These are phyloP conservation scores for Larimichthys crocea DNA, from an alignment of 2,113 vertebrate species.

Conservation along the genomic window DNA sequence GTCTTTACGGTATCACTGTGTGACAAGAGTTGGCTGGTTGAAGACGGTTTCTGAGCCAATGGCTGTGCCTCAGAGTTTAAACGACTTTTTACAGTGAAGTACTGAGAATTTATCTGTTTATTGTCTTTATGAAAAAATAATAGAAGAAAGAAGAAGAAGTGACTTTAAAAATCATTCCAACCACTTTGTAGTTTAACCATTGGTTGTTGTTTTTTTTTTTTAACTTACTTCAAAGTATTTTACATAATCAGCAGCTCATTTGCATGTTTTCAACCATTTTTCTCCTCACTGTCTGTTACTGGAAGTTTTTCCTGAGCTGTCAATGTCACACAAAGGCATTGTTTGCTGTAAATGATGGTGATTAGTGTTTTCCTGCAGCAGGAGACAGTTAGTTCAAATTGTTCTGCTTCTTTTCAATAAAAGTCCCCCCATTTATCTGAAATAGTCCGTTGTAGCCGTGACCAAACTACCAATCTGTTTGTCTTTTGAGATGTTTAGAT, in stretches of 20 bases:
- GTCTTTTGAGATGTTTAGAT: not conserved
- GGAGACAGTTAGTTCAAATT: not conserved
- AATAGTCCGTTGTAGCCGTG: not conserved
- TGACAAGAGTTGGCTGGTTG: slow-evolving; percentile 34
- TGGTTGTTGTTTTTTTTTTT: not conserved
- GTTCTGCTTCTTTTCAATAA: not conserved
- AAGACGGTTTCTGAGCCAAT: not conserved
- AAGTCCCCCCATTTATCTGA: not conserved
- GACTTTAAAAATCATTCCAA: not conserved
- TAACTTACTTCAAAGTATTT: not conserved
- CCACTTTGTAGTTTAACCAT: not conserved
- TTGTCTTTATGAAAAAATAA: not conserved
- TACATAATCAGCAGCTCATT: slow-evolving; percentile 13
- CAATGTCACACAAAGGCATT: not conserved
- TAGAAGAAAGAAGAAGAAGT: no score
- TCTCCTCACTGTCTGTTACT: not conserved
- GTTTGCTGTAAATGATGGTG: slow-evolving; percentile 24
- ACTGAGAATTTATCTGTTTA: not conserved
- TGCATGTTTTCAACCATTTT: not conserved
- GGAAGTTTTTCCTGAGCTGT: slow-evolving; percentile 25
- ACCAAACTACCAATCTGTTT: not conserved
- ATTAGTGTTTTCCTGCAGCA: slow-evolving; percentile 23
- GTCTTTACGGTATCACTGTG: not conserved
- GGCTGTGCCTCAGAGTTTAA: not conserved
- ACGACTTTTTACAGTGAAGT: not conserved